Base-by-base conservation (phyloP, 2,888 invertebrate genomes). In the Bellardia pandia region DNA sequence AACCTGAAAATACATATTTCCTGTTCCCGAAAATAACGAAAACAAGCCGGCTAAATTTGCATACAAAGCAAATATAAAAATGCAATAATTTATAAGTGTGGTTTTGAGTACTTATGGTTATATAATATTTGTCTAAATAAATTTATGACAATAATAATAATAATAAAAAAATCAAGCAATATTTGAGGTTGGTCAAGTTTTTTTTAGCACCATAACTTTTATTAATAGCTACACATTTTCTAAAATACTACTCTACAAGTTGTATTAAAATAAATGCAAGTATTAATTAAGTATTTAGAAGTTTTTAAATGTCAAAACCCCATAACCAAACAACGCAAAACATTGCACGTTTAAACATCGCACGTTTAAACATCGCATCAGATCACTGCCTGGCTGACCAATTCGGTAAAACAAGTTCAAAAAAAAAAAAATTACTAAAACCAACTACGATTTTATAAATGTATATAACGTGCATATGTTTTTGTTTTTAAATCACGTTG, bases 161-260 rank as follows among this genome's bases (percentile, higher is more conserved):
- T 53, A 53, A 56, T 11, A 11, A 45, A 45, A 45, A 45, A 45
- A 1, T 4, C 51, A 76, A 51, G 51, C 51, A 77, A 51, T 42
- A 60, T 68, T 74, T 86, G 77, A 78, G 77, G 68, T 69, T 77
- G 86, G 81, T 82, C 81, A 86, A 81, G 81, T 81, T 74, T 80
- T 74, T 80, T 71, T 33, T 69, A 9, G 56, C 4, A 13, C n/a
- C 40, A 66, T 23, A 66, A 42, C 9, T 60, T 72, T 60, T n/a
- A 16, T 45, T 66, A 3, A 30, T 45, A 60, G 23, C 48, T 2
- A 23, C 13, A 42, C 13, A 16, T 45, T 14, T 48, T 2, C 48
- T 42, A 8, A 14, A 60, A 78, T 14, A 23, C n/a, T 69, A 48
- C 48, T 48, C n/a, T 60, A 48, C 48, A 60, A 60, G 45, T 69